Base-by-base conservation (phyloP, 2,113 vertebrate species). In the Sebastes schlegelii region DNA sequence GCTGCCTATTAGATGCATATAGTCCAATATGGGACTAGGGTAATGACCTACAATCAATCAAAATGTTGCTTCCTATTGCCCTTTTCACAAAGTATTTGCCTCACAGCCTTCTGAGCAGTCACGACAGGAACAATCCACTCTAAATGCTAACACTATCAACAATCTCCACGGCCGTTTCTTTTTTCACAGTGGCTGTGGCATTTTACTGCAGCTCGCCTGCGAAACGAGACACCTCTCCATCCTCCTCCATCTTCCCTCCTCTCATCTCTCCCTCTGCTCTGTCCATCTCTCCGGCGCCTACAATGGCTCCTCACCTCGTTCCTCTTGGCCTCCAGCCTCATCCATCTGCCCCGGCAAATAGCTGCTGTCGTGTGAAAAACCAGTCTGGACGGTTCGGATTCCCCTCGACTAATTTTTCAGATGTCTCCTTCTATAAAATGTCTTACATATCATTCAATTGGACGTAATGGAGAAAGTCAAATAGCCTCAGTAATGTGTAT, bases 201-300 rank as follows among this genome's bases (percentile, higher is more conserved):
- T 86, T 89, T 88, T 34, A 48, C 77, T 54, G 63, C 78, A 75
- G 69, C 71, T 74, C 2, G 14, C 40, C 71, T 49, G 76, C 0
- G 63, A 90, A 86, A 88, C 34, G 49, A 69, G 77, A 88, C 81
- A 79, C 74, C 82, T 84, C 84, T 79, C n/a, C 74, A 73, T 80
- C 86, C 79, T 84, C 80, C 79, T 84, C 80, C 75, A 74, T 79
- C 66, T 51, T 69, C 77, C 69, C 77, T 77, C 63, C 48, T 81
- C 79, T 85, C 73, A 84, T 86, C 83, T 71, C 71, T 26, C 21
- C 42, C 51, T 82, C 70, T 10, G n/a, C 82, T 77, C 68, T 17
- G 51, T 73, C 84, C 70, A 79, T 85, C 79, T 67, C 75, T 57
- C 43, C 52, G 58, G 77, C 16, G 16, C 79, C 86, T 81, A 79